Evolutionary conservation across 2,113 vertebrate species (phyloP).

Genomic region (Himantopus leucocephalus): DNA sequence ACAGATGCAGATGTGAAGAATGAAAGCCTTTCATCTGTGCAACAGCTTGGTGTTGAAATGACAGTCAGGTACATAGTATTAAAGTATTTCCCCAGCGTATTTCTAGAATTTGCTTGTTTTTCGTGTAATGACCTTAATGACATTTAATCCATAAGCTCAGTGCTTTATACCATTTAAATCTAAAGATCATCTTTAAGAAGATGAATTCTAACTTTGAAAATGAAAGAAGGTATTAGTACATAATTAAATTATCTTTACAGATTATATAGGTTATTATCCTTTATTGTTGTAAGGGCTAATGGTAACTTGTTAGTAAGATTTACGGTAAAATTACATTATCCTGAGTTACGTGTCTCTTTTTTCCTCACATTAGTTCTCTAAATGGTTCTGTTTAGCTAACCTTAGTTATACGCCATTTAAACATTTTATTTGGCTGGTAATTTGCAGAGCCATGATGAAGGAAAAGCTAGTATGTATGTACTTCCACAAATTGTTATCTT

Average conservation of each 20-base stretch:
- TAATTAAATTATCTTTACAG: slow-evolving; percentile 33
- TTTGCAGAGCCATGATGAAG: neutral
- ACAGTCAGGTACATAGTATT: slow-evolving; percentile 76
- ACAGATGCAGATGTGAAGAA: slow-evolving; percentile 61
- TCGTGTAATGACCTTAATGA: slow-evolving; percentile 11
- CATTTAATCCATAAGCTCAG: slow-evolving; percentile 35
- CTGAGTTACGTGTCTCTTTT: neutral
- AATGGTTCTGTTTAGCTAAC: slow-evolving; percentile 11
- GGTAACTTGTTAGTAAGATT: neutral
- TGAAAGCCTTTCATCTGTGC: slow-evolving; percentile 75
- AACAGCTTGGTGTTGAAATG: slow-evolving; percentile 81
- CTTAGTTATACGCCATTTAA: neutral
- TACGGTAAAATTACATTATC: slow-evolving; percentile 26
- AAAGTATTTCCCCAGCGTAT: slow-evolving; percentile 14
- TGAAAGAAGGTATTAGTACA: slow-evolving; percentile 5
- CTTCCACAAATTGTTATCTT: neutral
- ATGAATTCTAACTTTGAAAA: slow-evolving; percentile 10
- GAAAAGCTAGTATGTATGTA: neutral
- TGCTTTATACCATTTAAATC: slow-evolving; percentile 40
- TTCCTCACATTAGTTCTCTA: neutral
- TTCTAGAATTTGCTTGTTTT: slow-evolving; percentile 51
- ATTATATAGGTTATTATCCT: slow-evolving; percentile 15
- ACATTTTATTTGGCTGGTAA: neutral
- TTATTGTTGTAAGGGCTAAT: slow-evolving; percentile 40
- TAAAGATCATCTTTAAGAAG: slow-evolving; percentile 39